Conservation (phyloP, 2,797 vertebrate genomes). For the Allobates femoralis region DNA sequence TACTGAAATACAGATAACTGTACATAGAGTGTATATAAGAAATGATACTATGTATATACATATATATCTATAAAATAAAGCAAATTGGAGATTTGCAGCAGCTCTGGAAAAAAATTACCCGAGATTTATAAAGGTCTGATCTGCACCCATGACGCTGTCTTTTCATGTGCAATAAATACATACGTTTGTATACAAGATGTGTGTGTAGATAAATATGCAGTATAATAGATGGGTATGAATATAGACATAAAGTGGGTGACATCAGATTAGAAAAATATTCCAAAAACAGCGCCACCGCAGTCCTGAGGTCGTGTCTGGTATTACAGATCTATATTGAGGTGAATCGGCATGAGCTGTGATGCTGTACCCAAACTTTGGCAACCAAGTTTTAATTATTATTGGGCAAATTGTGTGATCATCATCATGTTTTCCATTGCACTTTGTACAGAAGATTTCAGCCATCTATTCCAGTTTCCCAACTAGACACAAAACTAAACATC, state of each 20-base stretch:
- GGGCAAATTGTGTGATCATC: neutral
- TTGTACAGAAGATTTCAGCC: neutral
- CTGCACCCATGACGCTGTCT: constrained; percentile 67
- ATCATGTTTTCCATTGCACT: neutral
- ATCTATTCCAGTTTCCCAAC: neutral
- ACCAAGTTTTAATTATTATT: neutral
- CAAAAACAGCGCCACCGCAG: no score
- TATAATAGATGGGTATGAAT: neutral
- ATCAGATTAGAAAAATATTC: no score
- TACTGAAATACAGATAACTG: neutral
- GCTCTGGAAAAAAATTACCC: constrained; percentile 64
- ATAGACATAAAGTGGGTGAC: neutral
- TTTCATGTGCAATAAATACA: constrained; percentile 78
- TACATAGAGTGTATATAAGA: constrained; percentile 54
- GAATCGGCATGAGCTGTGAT: no score
- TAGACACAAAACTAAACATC: no score
- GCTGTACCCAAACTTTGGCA: no score
- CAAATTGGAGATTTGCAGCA: constrained; percentile 36
- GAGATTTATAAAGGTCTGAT: constrained; percentile 66
- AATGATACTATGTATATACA: constrained; percentile 49
- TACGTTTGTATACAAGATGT: constrained; percentile 27
- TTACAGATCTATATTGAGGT: no score
- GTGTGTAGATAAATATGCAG: neutral
- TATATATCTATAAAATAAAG: constrained; percentile 49
- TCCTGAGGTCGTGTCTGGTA: no score